A percentile compares a stretch with the other conserved stretches of the same genome.
Evolutionary conservation across 2,888 invertebrate species (phyloP).

Genomic region (Leucophenga montana): DNA sequence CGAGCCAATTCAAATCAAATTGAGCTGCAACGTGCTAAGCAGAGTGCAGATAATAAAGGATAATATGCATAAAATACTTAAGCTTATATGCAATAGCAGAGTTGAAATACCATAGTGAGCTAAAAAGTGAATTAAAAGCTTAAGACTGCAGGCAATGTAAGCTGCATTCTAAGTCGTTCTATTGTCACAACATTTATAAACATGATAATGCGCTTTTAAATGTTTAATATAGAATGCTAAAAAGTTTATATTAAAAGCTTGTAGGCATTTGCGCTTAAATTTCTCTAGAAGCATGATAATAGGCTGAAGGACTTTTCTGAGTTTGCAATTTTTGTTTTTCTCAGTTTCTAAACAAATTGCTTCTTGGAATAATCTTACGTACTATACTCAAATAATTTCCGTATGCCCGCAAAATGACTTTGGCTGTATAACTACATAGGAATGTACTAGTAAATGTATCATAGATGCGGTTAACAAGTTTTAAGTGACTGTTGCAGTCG

Average conservation of each 20-base stretch:
- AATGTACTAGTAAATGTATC: neutral
- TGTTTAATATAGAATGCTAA: conserved; percentile 19
- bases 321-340: no score
- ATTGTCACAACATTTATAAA: conserved; percentile 10
- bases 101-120: conserved; percentile 45
- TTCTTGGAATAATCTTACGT: no score
- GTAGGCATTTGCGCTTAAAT: no score
- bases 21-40: conserved; percentile 42
- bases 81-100: conserved; percentile 58
- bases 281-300: no score
- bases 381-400: no score
- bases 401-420: conserved; percentile 16
- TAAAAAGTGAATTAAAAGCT: no score
- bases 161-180: no score
- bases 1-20: conserved; percentile 32
- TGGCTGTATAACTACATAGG: neutral
- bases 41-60: conserved; percentile 42
- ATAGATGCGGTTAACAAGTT: neutral
- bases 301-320: no score
- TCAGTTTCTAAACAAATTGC: no score
- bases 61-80: conserved; percentile 57
- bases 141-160: no score
- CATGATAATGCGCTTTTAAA: conserved; percentile 26
- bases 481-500: neutral
- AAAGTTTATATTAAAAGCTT: no score